Evolutionary conservation across 2,888 invertebrate genomes (phyloP).

Genomic region (Aradus depressus): DNA sequence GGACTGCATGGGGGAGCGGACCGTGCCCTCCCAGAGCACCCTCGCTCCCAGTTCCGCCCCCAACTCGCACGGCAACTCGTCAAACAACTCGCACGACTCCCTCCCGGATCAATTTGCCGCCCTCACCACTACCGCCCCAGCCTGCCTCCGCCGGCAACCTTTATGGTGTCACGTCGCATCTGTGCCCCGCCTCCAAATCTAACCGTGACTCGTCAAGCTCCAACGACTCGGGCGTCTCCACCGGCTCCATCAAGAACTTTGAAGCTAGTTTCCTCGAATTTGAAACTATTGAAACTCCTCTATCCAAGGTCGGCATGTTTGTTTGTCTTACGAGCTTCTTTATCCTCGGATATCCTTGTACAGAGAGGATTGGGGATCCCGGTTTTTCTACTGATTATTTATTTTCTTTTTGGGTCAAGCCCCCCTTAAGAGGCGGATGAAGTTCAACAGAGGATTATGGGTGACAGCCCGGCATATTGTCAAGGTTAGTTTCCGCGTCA

Average conservation of each 20-base stretch:
- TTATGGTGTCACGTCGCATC: conserved; percentile 45
- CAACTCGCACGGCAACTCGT: conserved; percentile 21
- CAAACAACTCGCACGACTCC: conserved; percentile 21
- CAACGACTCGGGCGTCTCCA: conserved; percentile 69
- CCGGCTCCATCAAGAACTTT: conserved; percentile 52
- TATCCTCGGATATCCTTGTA: no score
- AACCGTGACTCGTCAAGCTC: conserved; percentile 74
- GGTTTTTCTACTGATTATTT: no score
- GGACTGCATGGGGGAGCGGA: conserved; percentile 35
- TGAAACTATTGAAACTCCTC: conserved; percentile 52
- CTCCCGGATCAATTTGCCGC: conserved; percentile 16
- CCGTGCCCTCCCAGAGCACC: conserved; percentile 26
- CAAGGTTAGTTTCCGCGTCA: no score
- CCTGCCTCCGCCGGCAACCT: conserved; percentile 12
- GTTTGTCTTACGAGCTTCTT: no score
- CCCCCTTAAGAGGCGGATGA: no score
- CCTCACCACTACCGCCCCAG: conserved; percentile 17
- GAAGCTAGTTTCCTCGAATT: conserved; percentile 53
- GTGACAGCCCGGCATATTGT: no score
- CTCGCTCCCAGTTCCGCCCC: conserved; percentile 20
- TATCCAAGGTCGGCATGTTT: conserved; percentile 40
- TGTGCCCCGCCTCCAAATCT: conserved; percentile 63
- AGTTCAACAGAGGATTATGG: no score
- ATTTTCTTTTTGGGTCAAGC: no score
- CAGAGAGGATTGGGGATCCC: no score